Percentiles rank a stretch among this genome's conserved stretches.
phyloP scores from a whole-genome alignment of 2,797 vertebrate genomes.

The Sarcoramphus papa region DNA sequence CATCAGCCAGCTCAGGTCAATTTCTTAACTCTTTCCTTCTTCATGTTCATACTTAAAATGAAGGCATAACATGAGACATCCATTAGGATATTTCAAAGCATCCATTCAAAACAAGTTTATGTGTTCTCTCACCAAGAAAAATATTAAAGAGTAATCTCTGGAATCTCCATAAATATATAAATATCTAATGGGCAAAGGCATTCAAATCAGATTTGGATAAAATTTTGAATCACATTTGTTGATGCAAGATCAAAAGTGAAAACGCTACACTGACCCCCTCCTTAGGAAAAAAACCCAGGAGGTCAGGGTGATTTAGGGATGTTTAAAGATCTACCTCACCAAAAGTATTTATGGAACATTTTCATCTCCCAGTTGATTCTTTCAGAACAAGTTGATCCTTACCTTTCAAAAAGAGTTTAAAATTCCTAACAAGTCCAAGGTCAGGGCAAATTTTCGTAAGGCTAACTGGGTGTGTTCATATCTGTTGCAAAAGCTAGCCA shows the following conservation, averaged over 20 bases:
- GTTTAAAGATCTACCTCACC: neutral
- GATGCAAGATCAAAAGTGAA: neutral
- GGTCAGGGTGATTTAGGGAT: neutral
- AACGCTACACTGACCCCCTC: neutral
- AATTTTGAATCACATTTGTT: neutral
- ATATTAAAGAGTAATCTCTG: neutral
- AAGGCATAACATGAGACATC: neutral
- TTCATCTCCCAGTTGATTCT: neutral
- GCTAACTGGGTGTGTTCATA: neutral
- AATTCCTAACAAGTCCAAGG: neutral
- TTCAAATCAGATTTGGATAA: neutral
- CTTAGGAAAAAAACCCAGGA: neutral
- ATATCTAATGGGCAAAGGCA: neutral
- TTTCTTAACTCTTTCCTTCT: neutral
- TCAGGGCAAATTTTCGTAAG: neutral
- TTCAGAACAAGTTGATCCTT: neutral
- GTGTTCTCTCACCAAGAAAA: neutral
- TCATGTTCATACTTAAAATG: neutral
- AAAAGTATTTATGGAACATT: neutral
- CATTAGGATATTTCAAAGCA: neutral
- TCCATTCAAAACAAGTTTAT: neutral
- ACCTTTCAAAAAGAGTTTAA: neutral
- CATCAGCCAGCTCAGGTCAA: neutral
- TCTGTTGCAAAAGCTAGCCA: neutral
- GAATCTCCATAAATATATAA: neutral